Conservation (phyloP, 2,797 vertebrate genomes). For the Protosalanx chinensis region DNA sequence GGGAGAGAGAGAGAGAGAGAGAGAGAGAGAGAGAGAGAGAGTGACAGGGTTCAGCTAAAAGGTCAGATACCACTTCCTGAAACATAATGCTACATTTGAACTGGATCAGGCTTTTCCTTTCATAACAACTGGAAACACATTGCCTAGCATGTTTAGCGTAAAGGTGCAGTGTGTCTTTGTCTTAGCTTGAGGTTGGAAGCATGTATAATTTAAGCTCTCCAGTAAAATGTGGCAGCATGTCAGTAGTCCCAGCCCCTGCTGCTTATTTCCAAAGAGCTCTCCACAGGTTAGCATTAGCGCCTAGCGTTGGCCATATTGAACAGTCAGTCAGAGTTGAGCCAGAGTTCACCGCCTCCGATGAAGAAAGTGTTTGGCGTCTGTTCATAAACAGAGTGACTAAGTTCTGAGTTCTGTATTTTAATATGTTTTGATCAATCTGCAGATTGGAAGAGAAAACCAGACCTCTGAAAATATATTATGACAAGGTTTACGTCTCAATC, state of each 20-base stretch:
- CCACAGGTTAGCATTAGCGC: not conserved
- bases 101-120: too few species aligned
- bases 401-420: too few species aligned
- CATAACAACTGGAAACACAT: too few species aligned
- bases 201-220: not conserved
- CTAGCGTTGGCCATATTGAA: not conserved
- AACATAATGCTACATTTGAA: too few species aligned
- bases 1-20: conserved; percentile 23
- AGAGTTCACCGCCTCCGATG: not conserved
- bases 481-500: too few species aligned
- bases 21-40: conserved; percentile 22
- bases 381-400: too few species aligned
- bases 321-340: conserved; percentile 7
- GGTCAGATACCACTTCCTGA: not conserved
- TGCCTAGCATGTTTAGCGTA: too few species aligned
- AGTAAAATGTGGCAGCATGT: not conserved
- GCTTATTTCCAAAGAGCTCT: not conserved
- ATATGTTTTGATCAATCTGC: too few species aligned
- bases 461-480: too few species aligned
- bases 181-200: not conserved
- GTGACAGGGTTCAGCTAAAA: not conserved
- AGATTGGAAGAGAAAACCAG: too few species aligned
- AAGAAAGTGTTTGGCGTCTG: too few species aligned
- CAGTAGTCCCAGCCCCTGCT: not conserved
- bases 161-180: not conserved